phyloP scores from a whole-genome alignment of 2,888 invertebrate species.

The Drosophila atroscutellata region DNA sequence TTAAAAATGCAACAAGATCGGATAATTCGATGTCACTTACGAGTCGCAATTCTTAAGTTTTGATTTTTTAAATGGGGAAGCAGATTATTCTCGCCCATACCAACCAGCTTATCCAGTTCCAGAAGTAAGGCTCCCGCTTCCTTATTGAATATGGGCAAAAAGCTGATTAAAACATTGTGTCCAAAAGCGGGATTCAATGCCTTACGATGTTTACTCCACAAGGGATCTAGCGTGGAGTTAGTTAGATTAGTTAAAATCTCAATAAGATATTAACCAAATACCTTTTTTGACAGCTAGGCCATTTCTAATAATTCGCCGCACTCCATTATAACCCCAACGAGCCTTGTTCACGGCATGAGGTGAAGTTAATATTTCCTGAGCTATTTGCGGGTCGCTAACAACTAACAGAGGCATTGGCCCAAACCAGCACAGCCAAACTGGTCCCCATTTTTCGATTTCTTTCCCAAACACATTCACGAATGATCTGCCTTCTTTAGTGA shows the following conservation, averaged over 20 bases:
- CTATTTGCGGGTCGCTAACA: slow-evolving; percentile 64
- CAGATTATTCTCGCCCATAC: slow-evolving; percentile 53
- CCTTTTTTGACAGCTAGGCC: slow-evolving; percentile 68
- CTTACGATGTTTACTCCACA: slow-evolving; percentile 74
- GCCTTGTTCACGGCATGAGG: slow-evolving; percentile 63
- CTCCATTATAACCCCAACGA: slow-evolving; percentile 50
- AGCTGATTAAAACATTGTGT: slow-evolving; percentile 70
- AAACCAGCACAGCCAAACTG: slow-evolving; percentile 65
- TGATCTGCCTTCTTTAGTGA: background rate
- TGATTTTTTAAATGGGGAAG: slow-evolving; percentile 38
- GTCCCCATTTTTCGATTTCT: slow-evolving; percentile 52
- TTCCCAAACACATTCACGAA: background rate
- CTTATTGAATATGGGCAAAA: slow-evolving; percentile 73
- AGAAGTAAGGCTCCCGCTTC: slow-evolving; percentile 56
- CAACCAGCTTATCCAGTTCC: slow-evolving; percentile 45
- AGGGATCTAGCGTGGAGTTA: slow-evolving; percentile 38
- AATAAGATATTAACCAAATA: slow-evolving; percentile 9
- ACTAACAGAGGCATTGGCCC: slow-evolving; percentile 73
- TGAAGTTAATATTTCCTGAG: slow-evolving; percentile 68
- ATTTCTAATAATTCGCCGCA: slow-evolving; percentile 62
- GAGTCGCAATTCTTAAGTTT: slow-evolving; percentile 64
- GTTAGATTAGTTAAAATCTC: background rate
- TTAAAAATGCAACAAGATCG: too few relatives aligned
- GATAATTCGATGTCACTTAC: slow-evolving; percentile 48
- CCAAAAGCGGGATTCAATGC: slow-evolving; percentile 73